Base-by-base conservation (phyloP, 1,140 invertebrate genomes). In the Achroia grisella region DNA sequence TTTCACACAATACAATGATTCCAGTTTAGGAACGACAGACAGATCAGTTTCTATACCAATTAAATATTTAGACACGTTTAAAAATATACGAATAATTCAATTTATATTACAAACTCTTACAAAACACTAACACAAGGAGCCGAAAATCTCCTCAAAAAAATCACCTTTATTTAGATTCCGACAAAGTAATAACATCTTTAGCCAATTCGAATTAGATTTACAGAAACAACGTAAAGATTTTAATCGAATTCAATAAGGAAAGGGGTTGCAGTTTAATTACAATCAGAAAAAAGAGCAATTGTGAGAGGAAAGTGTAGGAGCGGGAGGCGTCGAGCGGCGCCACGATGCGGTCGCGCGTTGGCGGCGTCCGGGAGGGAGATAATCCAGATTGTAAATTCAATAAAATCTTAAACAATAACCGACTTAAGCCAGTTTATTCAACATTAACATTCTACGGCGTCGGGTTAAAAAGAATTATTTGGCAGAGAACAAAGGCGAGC, bases 1-100 rank as follows among this genome's bases (percentile, higher is more conserved):
- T 74, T 72, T 50, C 54, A 70, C 58, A 69, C 65, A 76, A 77
- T 73, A 66, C 62, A 56, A 61, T 56, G 52, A 48, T 54, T 48
- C 48, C 46, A 42, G 52, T 55, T 65, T 64, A 58, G 56, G 52
- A 52, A 47, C 41, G 48, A 32, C 44, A 32, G 27, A 37, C 41
- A 57, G 65, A 77, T 72, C 71, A 70, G 62, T 64, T 58, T 32
- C 43, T 37, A 62, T 60, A 65, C 71, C 66, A 75, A 75, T 75
- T 71, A 62, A 65, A 75, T 68, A 56, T 60, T 51, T 50, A 48
- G 32, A 30, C 30, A n/a, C 5, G 32, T 39, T 39, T 41, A 51
- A 41, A 39, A 41, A 35, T 34, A 43, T 15, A 27, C 39, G 27
- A 10, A 29, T 30, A 23, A 8, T 10, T 0, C 17, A 39, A 15